These are phyloP conservation scores for Ips typographus DNA, from an alignment of 1,140 invertebrate species.

Conservation along the genomic window DNA sequence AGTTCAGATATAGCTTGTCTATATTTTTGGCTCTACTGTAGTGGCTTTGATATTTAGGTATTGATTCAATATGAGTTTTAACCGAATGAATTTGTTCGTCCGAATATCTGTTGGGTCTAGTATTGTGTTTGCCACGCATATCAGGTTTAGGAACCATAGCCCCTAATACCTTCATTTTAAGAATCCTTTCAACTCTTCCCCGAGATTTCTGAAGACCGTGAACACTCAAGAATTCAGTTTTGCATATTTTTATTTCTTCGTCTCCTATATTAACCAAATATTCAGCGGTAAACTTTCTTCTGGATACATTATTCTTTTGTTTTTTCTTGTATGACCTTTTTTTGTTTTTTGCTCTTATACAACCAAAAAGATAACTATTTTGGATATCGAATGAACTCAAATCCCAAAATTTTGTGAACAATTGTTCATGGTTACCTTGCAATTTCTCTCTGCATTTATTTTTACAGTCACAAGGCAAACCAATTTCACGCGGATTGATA, in stretches of 20 bases:
- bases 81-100: too few relatives aligned
- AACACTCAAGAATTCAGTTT: constrained; percentile 20
- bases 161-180: background rate
- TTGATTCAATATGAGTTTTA: too few relatives aligned
- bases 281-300: constrained; percentile 12
- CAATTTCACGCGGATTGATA: constrained; percentile 12
- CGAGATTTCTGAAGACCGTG: constrained; percentile 21
- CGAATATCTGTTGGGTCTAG: too few relatives aligned
- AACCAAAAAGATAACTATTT: too few relatives aligned
- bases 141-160: too few relatives aligned
- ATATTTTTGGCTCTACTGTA: too few relatives aligned
- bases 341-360: constrained; percentile 11
- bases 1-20: too few relatives aligned
- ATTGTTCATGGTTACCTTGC: too few relatives aligned
- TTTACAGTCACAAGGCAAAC: constrained; percentile 12
- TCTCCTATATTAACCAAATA: constrained; percentile 17
- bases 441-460: constrained; percentile 14
- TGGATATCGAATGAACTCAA: too few relatives aligned
- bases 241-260: constrained; percentile 12
- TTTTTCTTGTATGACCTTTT: constrained; percentile 22
- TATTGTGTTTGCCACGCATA: too few relatives aligned
- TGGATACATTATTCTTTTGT: constrained; percentile 16
- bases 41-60: too few relatives aligned
- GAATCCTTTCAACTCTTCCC: constrained; percentile 8
- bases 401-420: too few relatives aligned